These are phyloP conservation scores for mouse (Mus musculus) DNA, from an alignment of 2,113 vertebrate species.

Conservation along the genomic window DNA sequence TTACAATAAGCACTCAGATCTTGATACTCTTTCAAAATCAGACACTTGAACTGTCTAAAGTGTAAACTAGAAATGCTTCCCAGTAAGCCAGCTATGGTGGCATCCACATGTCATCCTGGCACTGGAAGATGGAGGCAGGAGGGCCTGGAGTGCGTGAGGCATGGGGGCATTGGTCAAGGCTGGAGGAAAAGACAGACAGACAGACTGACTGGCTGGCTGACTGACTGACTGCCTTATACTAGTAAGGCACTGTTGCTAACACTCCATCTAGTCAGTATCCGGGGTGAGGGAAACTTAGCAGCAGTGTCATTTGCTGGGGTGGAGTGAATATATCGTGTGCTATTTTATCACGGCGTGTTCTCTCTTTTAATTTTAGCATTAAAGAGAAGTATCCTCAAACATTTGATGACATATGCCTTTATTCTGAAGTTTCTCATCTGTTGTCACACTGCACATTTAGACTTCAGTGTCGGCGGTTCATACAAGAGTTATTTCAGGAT, in stretches of 20 bases:
- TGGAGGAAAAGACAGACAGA: not conserved
- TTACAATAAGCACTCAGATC: slow-evolving; percentile 33
- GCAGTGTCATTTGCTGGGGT: not conserved
- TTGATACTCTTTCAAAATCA: slow-evolving; percentile 26
- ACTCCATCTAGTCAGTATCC: not conserved
- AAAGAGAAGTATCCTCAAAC: slow-evolving; percentile 99
- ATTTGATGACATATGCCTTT: slow-evolving; percentile 99
- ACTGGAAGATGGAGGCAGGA: not conserved
- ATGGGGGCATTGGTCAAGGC: not conserved
- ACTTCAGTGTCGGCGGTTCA: slow-evolving; percentile 96
- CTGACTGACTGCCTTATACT: not conserved
- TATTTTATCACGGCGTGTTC: not conserved
- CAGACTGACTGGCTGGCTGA: not conserved
- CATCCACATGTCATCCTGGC: no score
- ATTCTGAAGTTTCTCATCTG: slow-evolving; percentile 97
- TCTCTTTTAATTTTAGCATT: slow-evolving; percentile 89
- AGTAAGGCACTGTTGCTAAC: not conserved
- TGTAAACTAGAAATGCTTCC: not conserved
- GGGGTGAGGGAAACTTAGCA: not conserved
- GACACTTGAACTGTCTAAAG: not conserved
- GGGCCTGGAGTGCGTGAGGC: no score
- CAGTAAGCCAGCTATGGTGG: not conserved
- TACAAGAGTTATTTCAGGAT: slow-evolving; percentile 99
- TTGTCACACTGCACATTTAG: slow-evolving; percentile 97
- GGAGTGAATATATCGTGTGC: not conserved